Percentiles rank a stretch among this genome's conserved stretches.
Conservation (phyloP, 2,113 vertebrate genomes). For the Guaruba guarouba region DNA sequence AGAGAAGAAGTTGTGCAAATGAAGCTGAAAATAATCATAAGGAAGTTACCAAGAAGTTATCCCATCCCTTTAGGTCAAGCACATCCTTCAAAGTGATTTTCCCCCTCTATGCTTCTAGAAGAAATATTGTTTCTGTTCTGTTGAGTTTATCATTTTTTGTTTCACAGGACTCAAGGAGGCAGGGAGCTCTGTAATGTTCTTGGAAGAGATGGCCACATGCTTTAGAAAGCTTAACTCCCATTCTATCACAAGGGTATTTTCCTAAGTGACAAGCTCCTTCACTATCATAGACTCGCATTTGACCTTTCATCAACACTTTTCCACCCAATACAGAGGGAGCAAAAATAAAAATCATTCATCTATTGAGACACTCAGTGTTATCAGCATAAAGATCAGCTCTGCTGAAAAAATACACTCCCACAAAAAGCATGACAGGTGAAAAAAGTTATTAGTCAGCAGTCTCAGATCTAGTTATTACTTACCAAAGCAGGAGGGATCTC, state of each 20-base stretch:
- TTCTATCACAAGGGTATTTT: not conserved
- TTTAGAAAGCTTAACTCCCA: not conserved
- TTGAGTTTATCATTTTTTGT: not conserved
- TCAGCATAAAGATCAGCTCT: not conserved
- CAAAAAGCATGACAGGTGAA: not conserved
- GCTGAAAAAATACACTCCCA: not conserved
- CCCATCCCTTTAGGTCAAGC: not conserved
- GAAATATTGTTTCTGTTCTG: not conserved
- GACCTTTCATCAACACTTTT: not conserved
- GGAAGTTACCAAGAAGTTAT: not conserved
- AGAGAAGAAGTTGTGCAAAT: not conserved
- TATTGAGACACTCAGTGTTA: not conserved
- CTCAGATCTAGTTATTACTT: constrained; percentile 52
- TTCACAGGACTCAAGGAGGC: not conserved
- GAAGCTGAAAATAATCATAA: not conserved
- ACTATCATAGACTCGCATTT: not conserved
- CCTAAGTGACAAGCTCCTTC: not conserved
- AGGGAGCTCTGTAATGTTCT: not conserved
- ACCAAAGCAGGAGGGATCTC: constrained; percentile 97
- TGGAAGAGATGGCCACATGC: not conserved
- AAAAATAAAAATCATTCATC: not conserved
- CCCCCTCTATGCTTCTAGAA: not conserved
- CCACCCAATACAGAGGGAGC: not conserved
- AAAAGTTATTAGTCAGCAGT: not conserved
- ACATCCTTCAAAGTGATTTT: not conserved